Evolutionary conservation across 2,113 vertebrate genomes (phyloP).

Genomic region (Xerus inauris): DNA sequence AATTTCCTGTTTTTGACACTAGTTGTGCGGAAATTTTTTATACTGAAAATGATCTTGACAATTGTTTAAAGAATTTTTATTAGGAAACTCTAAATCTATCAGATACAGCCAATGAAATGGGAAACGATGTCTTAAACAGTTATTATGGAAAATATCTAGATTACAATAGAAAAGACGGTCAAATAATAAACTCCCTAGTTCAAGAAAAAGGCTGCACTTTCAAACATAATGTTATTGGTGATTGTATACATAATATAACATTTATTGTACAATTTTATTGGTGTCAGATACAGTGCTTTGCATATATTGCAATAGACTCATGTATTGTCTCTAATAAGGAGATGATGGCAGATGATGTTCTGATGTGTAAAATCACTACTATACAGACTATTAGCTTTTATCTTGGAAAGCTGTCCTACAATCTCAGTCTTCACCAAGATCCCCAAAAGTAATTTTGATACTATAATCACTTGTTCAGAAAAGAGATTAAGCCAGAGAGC

Average conservation of each 20-base stretch:
- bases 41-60: neutral
- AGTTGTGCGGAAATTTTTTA: neutral
- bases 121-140: neutral
- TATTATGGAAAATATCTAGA: neutral
- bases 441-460: neutral
- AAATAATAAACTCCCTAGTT: neutral
- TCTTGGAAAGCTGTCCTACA: neutral
- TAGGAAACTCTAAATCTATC: neutral
- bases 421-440: neutral
- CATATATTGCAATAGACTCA: neutral
- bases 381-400: neutral
- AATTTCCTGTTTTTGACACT: neutral
- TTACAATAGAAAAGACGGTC: neutral
- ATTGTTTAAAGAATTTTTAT: neutral
- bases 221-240: neutral
- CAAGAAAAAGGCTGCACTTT: neutral
- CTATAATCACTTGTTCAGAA: neutral
- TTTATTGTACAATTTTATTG: neutral
- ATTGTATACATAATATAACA: neutral
- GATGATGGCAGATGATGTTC: neutral
- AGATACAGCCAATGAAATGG: neutral
- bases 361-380: neutral
- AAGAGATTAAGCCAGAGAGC: neutral
- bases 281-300: neutral
- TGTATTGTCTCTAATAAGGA: neutral